A percentile compares a stretch with the other conserved stretches of the same genome.
phyloP scores from a whole-genome alignment of 2,797 vertebrate species.

The Eleutherodactylus coqui region DNA sequence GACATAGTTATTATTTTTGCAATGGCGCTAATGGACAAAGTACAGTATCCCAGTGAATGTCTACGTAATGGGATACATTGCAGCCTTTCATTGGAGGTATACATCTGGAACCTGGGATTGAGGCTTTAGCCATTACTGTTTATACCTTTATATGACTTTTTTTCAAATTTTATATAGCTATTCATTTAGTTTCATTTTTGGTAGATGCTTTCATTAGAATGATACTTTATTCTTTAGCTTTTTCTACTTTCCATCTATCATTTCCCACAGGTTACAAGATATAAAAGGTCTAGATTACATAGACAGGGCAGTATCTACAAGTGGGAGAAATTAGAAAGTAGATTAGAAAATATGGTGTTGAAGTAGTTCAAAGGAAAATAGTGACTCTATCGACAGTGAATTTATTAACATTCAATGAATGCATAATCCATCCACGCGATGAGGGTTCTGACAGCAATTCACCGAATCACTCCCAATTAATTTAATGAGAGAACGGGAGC shows the following conservation, averaged over 20 bases:
- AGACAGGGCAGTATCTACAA: neutral
- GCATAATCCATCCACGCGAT: constrained; percentile 45
- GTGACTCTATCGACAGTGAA: constrained; percentile 42
- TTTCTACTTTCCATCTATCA: neutral
- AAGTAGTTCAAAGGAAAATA: constrained; percentile 49
- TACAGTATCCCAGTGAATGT: too few species aligned
- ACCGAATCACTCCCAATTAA: constrained; percentile 56
- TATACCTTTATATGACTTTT: neutral
- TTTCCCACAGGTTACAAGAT: neutral
- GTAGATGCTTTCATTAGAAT: neutral
- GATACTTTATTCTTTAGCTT: neutral
- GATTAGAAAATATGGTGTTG: constrained; percentile 32
- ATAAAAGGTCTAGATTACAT: neutral
- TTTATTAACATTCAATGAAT: constrained; percentile 58
- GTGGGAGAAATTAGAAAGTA: constrained; percentile 36
- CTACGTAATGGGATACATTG: too few species aligned
- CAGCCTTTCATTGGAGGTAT: too few species aligned
- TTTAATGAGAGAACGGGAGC: constrained; percentile 56
- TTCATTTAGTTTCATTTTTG: neutral
- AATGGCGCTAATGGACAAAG: too few species aligned
- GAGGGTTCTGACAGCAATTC: constrained; percentile 53
- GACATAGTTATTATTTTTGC: too few species aligned
- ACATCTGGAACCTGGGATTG: too few species aligned
- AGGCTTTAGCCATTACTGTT: too few species aligned
- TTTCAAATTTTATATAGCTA: neutral